Evolutionary conservation across 1,140 invertebrate genomes (phyloP).

Genomic region (Pemphigus obesinymphae): DNA sequence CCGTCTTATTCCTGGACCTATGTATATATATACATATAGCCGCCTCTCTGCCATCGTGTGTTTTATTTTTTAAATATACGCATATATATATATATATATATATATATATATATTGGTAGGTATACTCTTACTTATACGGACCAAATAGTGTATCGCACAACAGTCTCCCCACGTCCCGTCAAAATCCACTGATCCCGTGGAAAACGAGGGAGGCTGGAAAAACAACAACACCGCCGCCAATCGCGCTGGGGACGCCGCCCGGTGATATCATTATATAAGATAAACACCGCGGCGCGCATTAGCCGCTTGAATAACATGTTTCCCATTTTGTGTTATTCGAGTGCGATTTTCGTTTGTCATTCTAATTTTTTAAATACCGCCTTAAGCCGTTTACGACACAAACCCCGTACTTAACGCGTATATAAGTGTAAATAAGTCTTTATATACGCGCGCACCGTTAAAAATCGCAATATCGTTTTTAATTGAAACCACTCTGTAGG

Average conservation of each 20-base stretch:
- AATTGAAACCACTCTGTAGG: no score
- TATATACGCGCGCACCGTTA: no score
- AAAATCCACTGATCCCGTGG: background rate
- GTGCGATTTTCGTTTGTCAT: constrained; percentile 4
- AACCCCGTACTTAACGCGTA: background rate
- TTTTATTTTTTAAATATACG: background rate
- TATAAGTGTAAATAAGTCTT: no score
- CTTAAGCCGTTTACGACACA: background rate
- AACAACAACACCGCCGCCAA: constrained; percentile 26
- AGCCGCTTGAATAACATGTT: constrained; percentile 1
- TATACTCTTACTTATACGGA: no score
- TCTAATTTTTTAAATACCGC: background rate
- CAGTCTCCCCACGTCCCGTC: background rate
- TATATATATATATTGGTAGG: no score
- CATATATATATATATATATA: no score
- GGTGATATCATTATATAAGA: no score
- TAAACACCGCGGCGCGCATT: constrained; percentile 11
- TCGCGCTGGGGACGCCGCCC: no score
- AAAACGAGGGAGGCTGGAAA: constrained; percentile 24
- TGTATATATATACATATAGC: no score
- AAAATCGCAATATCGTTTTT: no score
- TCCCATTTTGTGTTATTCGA: background rate
- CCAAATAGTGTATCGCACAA: background rate
- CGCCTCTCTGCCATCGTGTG: background rate
- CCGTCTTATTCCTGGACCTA: background rate